Evolutionary conservation across 2,113 vertebrate species (phyloP), one percentile per base, ranked within the genome.

Genomic region (Proterorhinus semilunaris): DNA sequence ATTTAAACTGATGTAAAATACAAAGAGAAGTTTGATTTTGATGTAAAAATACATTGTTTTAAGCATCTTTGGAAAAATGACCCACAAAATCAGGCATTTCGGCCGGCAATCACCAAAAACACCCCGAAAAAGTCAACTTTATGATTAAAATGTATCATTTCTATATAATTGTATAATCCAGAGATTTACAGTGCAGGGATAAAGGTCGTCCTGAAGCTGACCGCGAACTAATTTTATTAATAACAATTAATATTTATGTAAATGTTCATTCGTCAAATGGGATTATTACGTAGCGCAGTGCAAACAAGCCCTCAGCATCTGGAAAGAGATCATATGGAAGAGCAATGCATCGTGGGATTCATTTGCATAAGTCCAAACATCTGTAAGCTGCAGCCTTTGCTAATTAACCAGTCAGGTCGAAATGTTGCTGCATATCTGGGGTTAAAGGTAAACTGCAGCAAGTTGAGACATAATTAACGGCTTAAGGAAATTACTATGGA

Each of bases 401-500:
- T 15, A 58, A 58, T 58, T 58, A 58, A 58, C 27, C 55, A 15
- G 15, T 42, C 27, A 1, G 55, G 6, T 36, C 6, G 21, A 58
- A 21, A 7, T 42, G 55, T 42, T 36, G 55, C 6, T 9, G 55
- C 42, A 36, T 42, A 58, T 3, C 7, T 21, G 17, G 12, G 55
- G 55, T 42, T 36, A 58, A 42, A 36, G 54, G 54, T 57, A 36
- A 58, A 58, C 21, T 42, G 11, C 1, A 4, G 27, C 55, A 15
- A 58, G 27, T 42, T 1, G 55, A 13, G 12, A 6, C 10, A 21
- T 58, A 78, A 90, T 83, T 78, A 83, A 75, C 72, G 59, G 66
- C 71, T 83, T 82, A 64, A 71, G 12, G 69, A 77, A 66, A 21
- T 10, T 68, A 11, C n/a, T 65, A 79, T 62, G 48, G 69, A 79